Conservation (phyloP, 2,113 vertebrate species). For the Nesogale talazaci region DNA sequence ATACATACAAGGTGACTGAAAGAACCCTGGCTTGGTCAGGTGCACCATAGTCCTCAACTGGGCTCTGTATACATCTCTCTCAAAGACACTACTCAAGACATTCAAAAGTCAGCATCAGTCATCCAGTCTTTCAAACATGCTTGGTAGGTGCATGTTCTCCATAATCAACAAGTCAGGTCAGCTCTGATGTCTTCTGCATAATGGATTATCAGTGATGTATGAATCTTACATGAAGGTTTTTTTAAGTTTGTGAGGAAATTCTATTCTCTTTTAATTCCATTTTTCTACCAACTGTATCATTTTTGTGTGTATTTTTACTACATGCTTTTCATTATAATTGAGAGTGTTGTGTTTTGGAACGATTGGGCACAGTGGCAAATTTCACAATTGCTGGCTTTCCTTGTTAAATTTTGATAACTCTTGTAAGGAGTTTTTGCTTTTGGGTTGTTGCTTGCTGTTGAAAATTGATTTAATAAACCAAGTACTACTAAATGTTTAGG, state of each 20-base stretch:
- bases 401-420: not conserved
- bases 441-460: not conserved
- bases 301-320: not conserved
- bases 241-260: no score
- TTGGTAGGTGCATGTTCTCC: fast-evolving
- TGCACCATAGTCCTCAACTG: no score
- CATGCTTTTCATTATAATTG: not conserved
- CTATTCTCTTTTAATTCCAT: no score
- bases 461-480: not conserved
- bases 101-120: not conserved
- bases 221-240: no score
- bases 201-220: not conserved
- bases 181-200: no score
- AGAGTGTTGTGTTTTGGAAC: not conserved
- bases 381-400: not conserved
- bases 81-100: not conserved
- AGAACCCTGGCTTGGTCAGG: no score
- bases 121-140: not conserved
- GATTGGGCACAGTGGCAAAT: not conserved
- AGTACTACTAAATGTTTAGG: not conserved
- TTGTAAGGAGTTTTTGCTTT: not conserved
- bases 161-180: not conserved
- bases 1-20: no score
- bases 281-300: no score
- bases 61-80: not conserved